A percentile compares a stretch with the other conserved stretches of the same genome.
These are phyloP conservation scores for Hermetia illucens DNA, from an alignment of 1,140 invertebrate species.

Conservation along the genomic window DNA sequence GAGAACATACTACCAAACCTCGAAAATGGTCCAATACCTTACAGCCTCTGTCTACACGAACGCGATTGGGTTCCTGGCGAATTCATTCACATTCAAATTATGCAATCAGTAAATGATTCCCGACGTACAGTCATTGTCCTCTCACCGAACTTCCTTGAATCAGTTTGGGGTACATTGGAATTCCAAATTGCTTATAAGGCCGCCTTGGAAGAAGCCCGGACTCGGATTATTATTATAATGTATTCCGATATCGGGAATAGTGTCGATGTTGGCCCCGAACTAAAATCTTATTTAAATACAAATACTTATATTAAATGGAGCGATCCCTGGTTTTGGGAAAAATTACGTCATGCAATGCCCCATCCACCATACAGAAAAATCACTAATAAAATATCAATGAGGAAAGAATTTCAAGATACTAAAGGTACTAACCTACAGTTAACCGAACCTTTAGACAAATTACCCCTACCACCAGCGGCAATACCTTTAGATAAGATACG, in stretches of 20 bases:
- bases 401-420: too few species aligned
- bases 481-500: too few species aligned
- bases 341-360: conserved; percentile 50
- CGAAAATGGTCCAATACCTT: conserved; percentile 36
- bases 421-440: too few species aligned
- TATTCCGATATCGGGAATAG: conserved; percentile 48
- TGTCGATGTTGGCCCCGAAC: conserved; percentile 48
- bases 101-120: conserved; percentile 56
- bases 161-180: conserved; percentile 70
- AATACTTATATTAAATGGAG: conserved; percentile 72
- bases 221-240: conserved; percentile 56
- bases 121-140: conserved; percentile 62
- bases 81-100: conserved; percentile 67
- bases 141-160: conserved; percentile 60
- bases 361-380: too few species aligned
- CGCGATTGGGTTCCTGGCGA: conserved; percentile 65
- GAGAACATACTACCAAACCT: conserved; percentile 46
- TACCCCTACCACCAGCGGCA: too few species aligned
- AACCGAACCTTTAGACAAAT: too few species aligned
- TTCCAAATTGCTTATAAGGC: conserved; percentile 58
- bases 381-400: too few species aligned
- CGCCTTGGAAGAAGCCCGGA: conserved; percentile 50
- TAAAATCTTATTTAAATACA: conserved; percentile 55
- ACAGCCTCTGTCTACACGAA: conserved; percentile 56
- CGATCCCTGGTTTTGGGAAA: conserved; percentile 70